These are phyloP conservation scores for Illadopsis cleaveri DNA, from an alignment of 2,113 vertebrate species.

Conservation along the genomic window DNA sequence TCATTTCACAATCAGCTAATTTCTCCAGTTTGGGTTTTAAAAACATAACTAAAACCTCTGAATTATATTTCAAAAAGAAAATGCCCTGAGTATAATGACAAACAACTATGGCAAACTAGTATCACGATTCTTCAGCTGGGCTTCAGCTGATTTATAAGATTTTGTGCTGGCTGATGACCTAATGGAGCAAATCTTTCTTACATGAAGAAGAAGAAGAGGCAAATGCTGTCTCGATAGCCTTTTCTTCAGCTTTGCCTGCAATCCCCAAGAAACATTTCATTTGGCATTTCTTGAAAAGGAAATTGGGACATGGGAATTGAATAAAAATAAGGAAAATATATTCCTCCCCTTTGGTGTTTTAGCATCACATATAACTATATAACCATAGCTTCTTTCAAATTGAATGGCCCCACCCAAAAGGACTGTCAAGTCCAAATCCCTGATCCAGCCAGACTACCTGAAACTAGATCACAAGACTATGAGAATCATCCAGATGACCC, in stretches of 20 bases:
- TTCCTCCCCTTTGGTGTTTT: not conserved
- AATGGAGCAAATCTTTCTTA: not conserved
- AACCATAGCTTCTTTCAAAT: not conserved
- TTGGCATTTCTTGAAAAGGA: not conserved
- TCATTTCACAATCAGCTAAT: not conserved
- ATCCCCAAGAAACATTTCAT: not conserved
- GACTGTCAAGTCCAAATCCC: not conserved
- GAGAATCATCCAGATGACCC: not conserved
- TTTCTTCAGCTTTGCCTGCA: not conserved
- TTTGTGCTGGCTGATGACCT: not conserved
- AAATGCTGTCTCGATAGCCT: not conserved
- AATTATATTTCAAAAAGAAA: constrained; percentile 35
- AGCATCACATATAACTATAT: not conserved
- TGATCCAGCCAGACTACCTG: not conserved
- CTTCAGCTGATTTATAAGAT: not conserved
- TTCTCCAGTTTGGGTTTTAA: not conserved
- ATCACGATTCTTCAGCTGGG: not conserved
- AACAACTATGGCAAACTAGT: not conserved
- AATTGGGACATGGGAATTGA: not conserved
- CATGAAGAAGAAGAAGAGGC: not conserved
- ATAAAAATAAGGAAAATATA: not conserved
- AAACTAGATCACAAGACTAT: not conserved
- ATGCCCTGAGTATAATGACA: not conserved
- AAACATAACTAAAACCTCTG: constrained; percentile 7
- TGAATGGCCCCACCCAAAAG: not conserved